phyloP scores from a whole-genome alignment of 2,113 vertebrate species.

The Pycnonotus jocosus region DNA sequence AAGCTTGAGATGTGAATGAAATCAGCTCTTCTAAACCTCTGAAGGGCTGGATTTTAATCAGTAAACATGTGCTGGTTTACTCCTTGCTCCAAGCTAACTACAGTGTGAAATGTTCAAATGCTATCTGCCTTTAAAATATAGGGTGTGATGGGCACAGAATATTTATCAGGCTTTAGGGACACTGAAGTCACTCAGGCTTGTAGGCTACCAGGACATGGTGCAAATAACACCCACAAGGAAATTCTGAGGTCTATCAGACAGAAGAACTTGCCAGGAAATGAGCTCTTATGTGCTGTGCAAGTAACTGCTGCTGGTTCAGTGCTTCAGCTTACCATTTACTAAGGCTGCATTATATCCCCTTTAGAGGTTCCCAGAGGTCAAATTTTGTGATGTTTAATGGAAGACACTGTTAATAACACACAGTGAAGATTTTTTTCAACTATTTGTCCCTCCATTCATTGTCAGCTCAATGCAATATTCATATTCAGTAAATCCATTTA shows the following conservation, averaged over 20 bases:
- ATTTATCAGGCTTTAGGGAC: not conserved
- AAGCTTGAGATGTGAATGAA: not conserved
- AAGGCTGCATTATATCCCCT: not conserved
- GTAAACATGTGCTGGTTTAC: not conserved
- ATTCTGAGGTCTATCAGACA: not conserved
- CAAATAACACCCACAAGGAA: not conserved
- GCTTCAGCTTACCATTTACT: not conserved
- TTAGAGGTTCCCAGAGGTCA: not conserved
- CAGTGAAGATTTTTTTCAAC: not conserved
- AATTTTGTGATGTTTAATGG: not conserved
- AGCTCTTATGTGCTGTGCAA: not conserved
- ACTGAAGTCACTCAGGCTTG: not conserved
- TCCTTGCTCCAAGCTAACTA: not conserved
- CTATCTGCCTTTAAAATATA: not conserved
- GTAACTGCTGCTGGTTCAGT: not conserved
- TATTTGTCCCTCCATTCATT: not conserved
- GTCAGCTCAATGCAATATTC: not conserved
- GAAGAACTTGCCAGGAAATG: not conserved
- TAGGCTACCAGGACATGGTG: not conserved
- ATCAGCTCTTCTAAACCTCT: not conserved
- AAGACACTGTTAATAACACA: not conserved
- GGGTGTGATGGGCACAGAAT: not conserved
- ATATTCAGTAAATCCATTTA: not conserved
- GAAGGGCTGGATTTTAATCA: not conserved
- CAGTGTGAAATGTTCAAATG: not conserved